These are phyloP conservation scores for Drosophila burlai DNA, from an alignment of 1,140 invertebrate species.

Conservation along the genomic window DNA sequence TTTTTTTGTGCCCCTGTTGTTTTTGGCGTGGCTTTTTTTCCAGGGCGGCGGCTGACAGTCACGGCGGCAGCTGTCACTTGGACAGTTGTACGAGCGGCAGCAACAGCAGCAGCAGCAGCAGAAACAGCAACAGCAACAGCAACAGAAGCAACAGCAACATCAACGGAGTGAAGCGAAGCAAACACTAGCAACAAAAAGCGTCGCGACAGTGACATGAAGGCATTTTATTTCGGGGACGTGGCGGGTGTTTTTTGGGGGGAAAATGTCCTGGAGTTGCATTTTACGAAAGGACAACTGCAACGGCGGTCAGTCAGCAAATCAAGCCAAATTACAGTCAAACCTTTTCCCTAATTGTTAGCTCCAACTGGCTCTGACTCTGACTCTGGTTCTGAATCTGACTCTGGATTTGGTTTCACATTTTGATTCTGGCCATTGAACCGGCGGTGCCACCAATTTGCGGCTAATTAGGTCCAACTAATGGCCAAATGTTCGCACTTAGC, in stretches of 20 bases:
- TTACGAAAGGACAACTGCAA: constrained; percentile 21
- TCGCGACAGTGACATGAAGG: constrained; percentile 60
- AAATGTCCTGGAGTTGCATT: constrained; percentile 42
- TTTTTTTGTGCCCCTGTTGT: constrained; percentile 33
- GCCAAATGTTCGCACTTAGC: constrained; percentile 39
- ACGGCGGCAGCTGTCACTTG: constrained; percentile 81
- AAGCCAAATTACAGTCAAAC: constrained; percentile 71
- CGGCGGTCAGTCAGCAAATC: constrained; percentile 66
- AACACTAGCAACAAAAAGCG: constrained; percentile 62
- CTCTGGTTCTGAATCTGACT: constrained; percentile 11
- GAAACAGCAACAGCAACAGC: constrained; percentile 38
- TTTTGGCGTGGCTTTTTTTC: constrained; percentile 36
- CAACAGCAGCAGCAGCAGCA: constrained; percentile 52
- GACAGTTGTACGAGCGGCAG: constrained; percentile 75
- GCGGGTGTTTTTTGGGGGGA: background rate
- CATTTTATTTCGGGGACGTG: constrained; percentile 37
- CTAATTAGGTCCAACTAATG: constrained; percentile 52
- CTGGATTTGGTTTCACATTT: background rate
- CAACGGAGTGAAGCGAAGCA: constrained; percentile 46
- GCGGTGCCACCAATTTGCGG: constrained; percentile 52
- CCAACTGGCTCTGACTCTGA: constrained; percentile 4
- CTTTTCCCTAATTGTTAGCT: constrained; percentile 68
- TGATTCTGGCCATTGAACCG: constrained; percentile 40
- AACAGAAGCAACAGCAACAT: constrained; percentile 37
- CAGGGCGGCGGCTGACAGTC: constrained; percentile 57